A percentile compares a stretch with the other conserved stretches of the same genome.
These are phyloP conservation scores for Zygothrica quintamaculata DNA, from an alignment of 2,888 invertebrate species.

Conservation along the genomic window DNA sequence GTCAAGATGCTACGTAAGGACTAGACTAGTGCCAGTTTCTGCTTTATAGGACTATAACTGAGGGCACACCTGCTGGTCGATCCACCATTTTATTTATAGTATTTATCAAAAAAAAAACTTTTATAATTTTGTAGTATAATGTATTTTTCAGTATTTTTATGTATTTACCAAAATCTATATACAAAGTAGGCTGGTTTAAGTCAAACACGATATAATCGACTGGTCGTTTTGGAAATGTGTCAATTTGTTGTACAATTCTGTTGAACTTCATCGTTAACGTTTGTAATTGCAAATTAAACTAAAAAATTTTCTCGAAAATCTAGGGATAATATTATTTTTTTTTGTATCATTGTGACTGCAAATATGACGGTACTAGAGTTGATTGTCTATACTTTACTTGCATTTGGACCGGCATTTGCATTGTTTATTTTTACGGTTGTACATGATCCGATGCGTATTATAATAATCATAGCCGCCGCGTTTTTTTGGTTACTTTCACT, in stretches of 20 bases:
- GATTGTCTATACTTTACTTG: conserved; percentile 96
- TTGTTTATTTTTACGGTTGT: conserved; percentile 97
- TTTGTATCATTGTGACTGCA: not conserved
- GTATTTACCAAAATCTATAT: too few relatives aligned
- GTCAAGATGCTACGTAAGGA: not conserved
- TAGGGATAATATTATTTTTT: conserved; percentile 28
- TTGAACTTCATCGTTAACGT: conserved; percentile 18
- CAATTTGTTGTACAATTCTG: too few relatives aligned
- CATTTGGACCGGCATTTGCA: conserved; percentile 96
- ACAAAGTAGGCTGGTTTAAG: too few relatives aligned
- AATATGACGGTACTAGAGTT: conserved; percentile 97
- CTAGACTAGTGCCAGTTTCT: not conserved
- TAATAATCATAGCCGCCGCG: conserved; percentile 96
- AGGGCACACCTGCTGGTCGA: not conserved
- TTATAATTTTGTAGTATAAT: too few relatives aligned
- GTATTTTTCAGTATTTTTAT: too few relatives aligned
- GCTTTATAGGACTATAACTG: not conserved
- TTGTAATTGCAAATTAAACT: conserved; percentile 21
- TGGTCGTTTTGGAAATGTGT: too few relatives aligned
- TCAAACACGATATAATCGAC: too few relatives aligned
- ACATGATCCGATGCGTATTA: conserved; percentile 96
- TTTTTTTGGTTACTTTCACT: conserved; percentile 98
- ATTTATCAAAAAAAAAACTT: too few relatives aligned
- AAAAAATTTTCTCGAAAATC: conserved; percentile 38
- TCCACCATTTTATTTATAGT: too few relatives aligned